Conservation (phyloP, 2,888 invertebrate genomes). For the Drosophila helvetica region DNA sequence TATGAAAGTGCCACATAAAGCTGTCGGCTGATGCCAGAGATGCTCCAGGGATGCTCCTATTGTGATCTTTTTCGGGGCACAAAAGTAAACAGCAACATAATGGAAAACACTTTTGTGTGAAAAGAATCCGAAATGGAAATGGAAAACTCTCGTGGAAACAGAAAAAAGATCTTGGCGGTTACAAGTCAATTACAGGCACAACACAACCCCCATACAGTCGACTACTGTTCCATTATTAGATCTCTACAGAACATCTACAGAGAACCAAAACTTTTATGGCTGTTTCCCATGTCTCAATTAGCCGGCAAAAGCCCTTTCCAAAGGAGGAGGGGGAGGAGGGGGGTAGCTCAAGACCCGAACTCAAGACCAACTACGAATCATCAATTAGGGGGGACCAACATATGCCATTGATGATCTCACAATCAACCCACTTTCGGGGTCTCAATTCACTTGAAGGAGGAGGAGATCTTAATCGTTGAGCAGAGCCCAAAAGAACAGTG, state of each 20-base stretch:
- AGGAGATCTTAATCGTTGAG: slow-evolving; percentile 72
- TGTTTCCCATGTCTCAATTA: slow-evolving; percentile 55
- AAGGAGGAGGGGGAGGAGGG: no score
- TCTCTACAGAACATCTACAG: background rate
- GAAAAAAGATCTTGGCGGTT: slow-evolving; percentile 24
- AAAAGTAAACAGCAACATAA: slow-evolving; percentile 39
- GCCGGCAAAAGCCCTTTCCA: slow-evolving; percentile 40
- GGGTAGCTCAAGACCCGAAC: slow-evolving; percentile 6
- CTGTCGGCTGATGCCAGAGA: slow-evolving; percentile 64
- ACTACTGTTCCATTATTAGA: no score
- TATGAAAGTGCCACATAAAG: slow-evolving; percentile 60
- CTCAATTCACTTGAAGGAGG: slow-evolving; percentile 45
- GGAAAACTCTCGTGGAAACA: slow-evolving; percentile 14
- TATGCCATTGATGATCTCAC: slow-evolving; percentile 68
- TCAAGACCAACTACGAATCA: slow-evolving; percentile 34
- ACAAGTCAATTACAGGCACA: slow-evolving; percentile 37
- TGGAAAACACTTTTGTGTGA: slow-evolving; percentile 26
- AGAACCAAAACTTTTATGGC: slow-evolving; percentile 35
- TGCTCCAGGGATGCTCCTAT: slow-evolving; percentile 70
- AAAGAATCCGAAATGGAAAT: slow-evolving; percentile 25
- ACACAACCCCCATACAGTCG: slow-evolving; percentile 26
- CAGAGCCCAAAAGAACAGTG: slow-evolving; percentile 32
- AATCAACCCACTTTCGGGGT: slow-evolving; percentile 64
- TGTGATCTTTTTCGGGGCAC: slow-evolving; percentile 51
- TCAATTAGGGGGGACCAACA: slow-evolving; percentile 40